Conservation (phyloP, 2,113 vertebrate genomes). For the Cyphomyrus discorhynchus region DNA sequence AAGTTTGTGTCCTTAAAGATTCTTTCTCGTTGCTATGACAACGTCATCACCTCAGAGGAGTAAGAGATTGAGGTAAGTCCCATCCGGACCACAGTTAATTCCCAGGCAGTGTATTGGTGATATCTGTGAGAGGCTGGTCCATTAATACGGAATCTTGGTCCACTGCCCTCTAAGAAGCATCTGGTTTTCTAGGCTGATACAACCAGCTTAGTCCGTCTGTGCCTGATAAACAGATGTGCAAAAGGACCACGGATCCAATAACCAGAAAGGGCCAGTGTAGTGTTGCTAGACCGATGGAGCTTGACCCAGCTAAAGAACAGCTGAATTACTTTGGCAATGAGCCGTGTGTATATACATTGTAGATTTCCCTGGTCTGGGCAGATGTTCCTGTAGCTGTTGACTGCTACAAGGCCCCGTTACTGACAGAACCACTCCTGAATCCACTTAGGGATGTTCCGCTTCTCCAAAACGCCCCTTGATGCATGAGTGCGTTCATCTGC, state of each 20-base stretch:
- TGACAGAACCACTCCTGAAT: neutral
- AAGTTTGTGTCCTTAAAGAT: neutral
- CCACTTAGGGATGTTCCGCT: neutral
- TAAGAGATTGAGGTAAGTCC: neutral
- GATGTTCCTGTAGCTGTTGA: constrained; percentile 11
- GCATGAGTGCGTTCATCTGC: neutral
- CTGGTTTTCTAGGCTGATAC: neutral
- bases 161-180: neutral
- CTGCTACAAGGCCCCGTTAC: neutral
- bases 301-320: constrained; percentile 7
- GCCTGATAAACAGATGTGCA: neutral
- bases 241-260: neutral
- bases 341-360: neutral
- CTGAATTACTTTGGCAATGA: constrained; percentile 1
- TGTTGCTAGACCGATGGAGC: neutral
- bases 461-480: neutral
- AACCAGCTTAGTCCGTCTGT: neutral
- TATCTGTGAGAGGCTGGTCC: neutral
- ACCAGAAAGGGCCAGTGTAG: neutral
- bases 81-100: neutral
- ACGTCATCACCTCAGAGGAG: neutral
- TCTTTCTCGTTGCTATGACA: neutral
- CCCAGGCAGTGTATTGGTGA: neutral
- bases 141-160: neutral
- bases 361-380: neutral